phyloP scores from a whole-genome alignment of 2,797 vertebrate species.

The Kryptolebias ocellatus region DNA sequence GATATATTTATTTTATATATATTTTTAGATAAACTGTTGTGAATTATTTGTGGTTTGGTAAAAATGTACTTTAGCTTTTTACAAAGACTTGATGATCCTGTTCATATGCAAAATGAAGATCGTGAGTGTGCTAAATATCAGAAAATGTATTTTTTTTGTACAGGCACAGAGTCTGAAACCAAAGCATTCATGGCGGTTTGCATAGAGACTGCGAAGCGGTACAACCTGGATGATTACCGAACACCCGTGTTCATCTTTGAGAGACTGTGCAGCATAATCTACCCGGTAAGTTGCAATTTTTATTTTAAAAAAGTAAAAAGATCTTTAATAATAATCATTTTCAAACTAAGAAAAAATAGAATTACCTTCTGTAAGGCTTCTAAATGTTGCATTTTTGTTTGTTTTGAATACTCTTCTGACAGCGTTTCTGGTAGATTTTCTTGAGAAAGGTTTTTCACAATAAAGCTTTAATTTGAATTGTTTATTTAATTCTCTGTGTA shows the following conservation, averaged over 20 bases:
- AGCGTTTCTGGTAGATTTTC: background rate
- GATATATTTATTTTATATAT: too few relatives aligned
- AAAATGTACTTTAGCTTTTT: too few relatives aligned
- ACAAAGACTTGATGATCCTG: background rate
- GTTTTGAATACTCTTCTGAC: too few relatives aligned
- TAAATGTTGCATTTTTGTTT: background rate
- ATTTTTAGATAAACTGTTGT: background rate
- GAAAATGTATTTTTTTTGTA: constrained; percentile 19
- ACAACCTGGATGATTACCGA: constrained; percentile 96
- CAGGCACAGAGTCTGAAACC: constrained; percentile 98
- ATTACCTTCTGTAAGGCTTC: background rate
- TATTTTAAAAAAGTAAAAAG: background rate
- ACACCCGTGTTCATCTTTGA: constrained; percentile 99
- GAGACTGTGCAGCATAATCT: constrained; percentile 98
- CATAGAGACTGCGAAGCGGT: constrained; percentile 98
- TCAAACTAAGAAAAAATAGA: background rate
- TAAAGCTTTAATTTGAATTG: background rate
- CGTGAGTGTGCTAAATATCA: background rate
- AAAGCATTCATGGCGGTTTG: constrained; percentile 99
- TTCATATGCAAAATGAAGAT: background rate
- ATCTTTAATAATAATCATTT: background rate
- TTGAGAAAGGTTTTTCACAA: too few relatives aligned
- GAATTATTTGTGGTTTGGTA: background rate
- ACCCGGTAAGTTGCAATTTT: constrained; percentile 86
- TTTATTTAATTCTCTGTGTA: constrained; percentile 55